Evolutionary conservation across 2,113 vertebrate genomes (phyloP), one percentile per base, ranked within the genome.

Genomic region (Hemiscyllium ocellatum): DNA sequence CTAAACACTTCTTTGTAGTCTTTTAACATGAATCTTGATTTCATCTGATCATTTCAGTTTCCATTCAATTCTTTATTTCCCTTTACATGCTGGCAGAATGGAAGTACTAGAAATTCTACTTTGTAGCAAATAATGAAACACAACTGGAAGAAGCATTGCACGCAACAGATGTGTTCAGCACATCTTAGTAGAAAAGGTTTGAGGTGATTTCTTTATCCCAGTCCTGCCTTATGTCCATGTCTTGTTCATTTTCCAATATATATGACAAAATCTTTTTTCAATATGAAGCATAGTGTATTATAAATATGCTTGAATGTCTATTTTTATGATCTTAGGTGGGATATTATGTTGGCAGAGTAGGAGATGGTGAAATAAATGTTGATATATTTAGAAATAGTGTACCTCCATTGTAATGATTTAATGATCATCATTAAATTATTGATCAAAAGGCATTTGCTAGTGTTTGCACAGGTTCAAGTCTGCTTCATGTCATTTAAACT

Each of bases 181-280:
- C 80, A 13, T 91, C 52, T 68, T 76, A 24, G 91, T 68, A 33
- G 93, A 61, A 61, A 89, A 90, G 68, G 65, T 87, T 95, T 66
- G 96, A 96, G 96, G 96, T 96, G 96, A 96, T 52, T 68, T 83
- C 78, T 83, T 83, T 37, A 65, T 24, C 33, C 87, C 10, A 13
- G 52, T 90, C 50, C 52, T 29, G 24, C n/a, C 33, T 26, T 37
- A 17, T 90, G 56, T 90, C 87, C 56, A 29, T 86, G 19, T 86
- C 85, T 50, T 50, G 85, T 86, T 50, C 47, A 86, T 86, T 86
- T 86, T 86, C 85, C 24, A 86, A 50, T 6, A 42, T 8, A 50
- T 0, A 19, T 24, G 22, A 22, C 37, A 47, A 47, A 5, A 22
- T 19, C 3, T 20, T 86, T 4, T 42, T 42, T 86, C 17, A 61